These are phyloP conservation scores for Hephaestus fuliginosus DNA, from an alignment of 2,797 vertebrate species.

Conservation along the genomic window DNA sequence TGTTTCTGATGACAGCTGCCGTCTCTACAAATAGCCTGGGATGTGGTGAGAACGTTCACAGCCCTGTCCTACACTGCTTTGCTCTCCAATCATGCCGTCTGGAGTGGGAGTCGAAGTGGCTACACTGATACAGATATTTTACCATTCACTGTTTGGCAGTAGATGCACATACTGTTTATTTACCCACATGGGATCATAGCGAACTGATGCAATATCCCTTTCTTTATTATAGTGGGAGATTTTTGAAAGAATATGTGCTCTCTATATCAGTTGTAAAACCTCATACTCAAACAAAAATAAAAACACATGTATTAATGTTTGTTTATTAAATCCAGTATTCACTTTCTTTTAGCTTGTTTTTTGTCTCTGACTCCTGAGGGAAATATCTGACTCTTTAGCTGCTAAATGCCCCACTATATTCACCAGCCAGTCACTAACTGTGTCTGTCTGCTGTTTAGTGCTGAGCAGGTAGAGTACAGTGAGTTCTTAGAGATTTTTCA, in stretches of 20 bases:
- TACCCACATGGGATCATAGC: slow-evolving; percentile 1
- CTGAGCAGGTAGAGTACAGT: no score
- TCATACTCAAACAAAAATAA: background rate
- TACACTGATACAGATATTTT: slow-evolving; percentile 37
- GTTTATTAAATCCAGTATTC: background rate
- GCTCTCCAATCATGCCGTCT: slow-evolving; percentile 59
- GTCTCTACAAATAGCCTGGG: slow-evolving; percentile 80
- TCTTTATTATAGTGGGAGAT: slow-evolving; percentile 13
- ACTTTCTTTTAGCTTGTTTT: background rate
- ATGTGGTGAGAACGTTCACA: slow-evolving; percentile 81
- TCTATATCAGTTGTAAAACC: slow-evolving; percentile 1
- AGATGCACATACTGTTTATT: slow-evolving; percentile 13
- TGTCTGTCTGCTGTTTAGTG: background rate
- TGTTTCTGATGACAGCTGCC: slow-evolving; percentile 81
- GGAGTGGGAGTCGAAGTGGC: slow-evolving; percentile 55
- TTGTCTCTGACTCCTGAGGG: background rate
- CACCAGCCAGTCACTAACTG: background rate
- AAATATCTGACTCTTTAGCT: background rate
- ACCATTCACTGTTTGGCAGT: slow-evolving; percentile 25
- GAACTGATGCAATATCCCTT: background rate
- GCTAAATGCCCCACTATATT: background rate
- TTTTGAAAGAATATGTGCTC: background rate
- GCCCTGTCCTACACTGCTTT: slow-evolving; percentile 68
- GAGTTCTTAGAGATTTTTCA: background rate
- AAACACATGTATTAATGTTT: background rate